Conservation (phyloP, 2,113 vertebrate genomes). For the Anser cygnoides region DNA sequence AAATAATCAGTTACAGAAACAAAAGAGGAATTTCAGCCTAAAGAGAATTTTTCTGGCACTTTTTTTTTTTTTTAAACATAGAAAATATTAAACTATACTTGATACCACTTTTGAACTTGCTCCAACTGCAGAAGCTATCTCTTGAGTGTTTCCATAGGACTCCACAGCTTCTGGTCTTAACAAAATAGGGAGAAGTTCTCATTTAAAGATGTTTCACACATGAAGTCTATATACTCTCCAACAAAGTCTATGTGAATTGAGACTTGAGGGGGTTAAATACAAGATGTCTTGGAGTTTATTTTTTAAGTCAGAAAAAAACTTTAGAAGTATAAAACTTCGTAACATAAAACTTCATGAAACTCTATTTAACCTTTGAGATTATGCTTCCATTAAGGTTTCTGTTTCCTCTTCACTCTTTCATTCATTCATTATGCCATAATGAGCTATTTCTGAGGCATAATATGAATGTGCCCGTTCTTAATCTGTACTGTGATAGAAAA, state of each 20-base stretch:
- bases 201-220: background rate
- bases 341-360: background rate
- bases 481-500: background rate
- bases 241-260: background rate
- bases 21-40: background rate
- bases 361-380: constrained; percentile 23
- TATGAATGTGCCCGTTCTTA: background rate
- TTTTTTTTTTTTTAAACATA: background rate
- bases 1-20: background rate
- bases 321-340: background rate
- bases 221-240: background rate
- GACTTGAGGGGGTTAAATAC: background rate
- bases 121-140: background rate
- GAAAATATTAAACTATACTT: background rate
- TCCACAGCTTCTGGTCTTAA: background rate
- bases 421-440: background rate
- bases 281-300: background rate
- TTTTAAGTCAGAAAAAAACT: background rate
- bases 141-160: background rate
- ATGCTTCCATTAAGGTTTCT: background rate
- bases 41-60: background rate
- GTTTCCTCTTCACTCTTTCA: background rate
- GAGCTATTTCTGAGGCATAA: background rate
- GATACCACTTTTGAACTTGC: background rate
- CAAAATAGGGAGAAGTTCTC: background rate